Percentiles rank a stretch among this genome's conserved stretches.
These are phyloP conservation scores for Zaprionus kolodkinae DNA, from an alignment of 1,140 invertebrate genomes.

Conservation along the genomic window DNA sequence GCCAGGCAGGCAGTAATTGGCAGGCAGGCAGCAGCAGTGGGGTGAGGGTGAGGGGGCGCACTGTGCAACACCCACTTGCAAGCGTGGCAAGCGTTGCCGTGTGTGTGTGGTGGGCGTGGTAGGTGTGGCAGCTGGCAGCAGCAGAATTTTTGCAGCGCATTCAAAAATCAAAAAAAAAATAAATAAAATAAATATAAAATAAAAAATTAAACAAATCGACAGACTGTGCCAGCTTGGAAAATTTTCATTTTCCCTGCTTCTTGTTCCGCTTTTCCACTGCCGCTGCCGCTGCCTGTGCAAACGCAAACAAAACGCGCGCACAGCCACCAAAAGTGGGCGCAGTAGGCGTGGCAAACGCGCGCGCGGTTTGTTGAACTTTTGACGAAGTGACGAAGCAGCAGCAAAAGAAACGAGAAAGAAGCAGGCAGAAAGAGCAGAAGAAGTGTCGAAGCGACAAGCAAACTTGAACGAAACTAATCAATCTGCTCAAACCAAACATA, in stretches of 20 bases:
- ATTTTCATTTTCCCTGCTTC: constrained; percentile 4
- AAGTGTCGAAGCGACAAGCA: constrained; percentile 34
- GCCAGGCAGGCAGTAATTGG: constrained; percentile 23
- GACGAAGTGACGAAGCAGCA: not conserved
- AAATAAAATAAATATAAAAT: too few relatives aligned
- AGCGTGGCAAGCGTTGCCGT: constrained; percentile 6
- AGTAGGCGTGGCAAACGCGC: constrained; percentile 32
- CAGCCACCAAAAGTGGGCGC: constrained; percentile 55
- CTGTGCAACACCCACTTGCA: constrained; percentile 46
- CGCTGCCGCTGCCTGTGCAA: constrained; percentile 26
- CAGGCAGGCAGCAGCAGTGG: not conserved
- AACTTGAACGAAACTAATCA: constrained; percentile 71
- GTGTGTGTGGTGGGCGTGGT: constrained; percentile 31
- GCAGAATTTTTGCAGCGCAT: constrained; percentile 45
- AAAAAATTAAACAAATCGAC: not conserved
- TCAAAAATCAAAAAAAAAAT: not conserved
- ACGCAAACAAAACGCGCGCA: constrained; percentile 18
- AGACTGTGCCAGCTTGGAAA: constrained; percentile 29
- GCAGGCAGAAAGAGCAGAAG: not conserved
- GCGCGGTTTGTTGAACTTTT: constrained; percentile 60
- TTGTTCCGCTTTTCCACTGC: too few relatives aligned
- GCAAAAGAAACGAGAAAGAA: constrained; percentile 6
- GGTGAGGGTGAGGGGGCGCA: not conserved
- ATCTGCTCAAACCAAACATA: constrained; percentile 47
- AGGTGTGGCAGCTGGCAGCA: constrained; percentile 64